Base-by-base conservation (phyloP, 2,888 invertebrate species). In the Eilema griseolum region DNA sequence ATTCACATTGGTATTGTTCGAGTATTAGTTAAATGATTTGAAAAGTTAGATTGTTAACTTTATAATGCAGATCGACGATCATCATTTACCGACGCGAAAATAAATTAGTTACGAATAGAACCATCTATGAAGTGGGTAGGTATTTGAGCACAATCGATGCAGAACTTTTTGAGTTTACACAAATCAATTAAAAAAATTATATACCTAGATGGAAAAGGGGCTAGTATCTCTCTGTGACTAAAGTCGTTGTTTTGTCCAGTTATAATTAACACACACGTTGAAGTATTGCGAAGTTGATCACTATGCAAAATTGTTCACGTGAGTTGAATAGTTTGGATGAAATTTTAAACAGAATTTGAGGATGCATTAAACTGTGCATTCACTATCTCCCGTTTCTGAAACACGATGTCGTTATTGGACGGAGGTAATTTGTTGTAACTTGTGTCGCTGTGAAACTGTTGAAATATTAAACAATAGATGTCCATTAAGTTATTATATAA, bases 401-500 rank as follows among this genome's bases (percentile, higher is more conserved):
- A 79, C 62, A 71, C 72, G 67, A 69, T 72, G 68, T 73, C 71
- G 28, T 31, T 37, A 52, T 65, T 59, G 62, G 41, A 10, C 46
- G 63, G 56, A 28, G n/a, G 61, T 66, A 63, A 69, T 75, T 64
- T 69, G 16, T 20, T 78, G 70, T 73, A 78, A 75, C 70, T 77
- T 66, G 59, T 57, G 66, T 72, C 69, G 28, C 61, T 71, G 68
- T 72, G 63, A 76, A 63, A 71, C 57, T 74, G 74, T 75, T 74
- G 63, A 77, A 72, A 70, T 74, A 71, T 69, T 57, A 72, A 71
- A 78, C 69, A 80, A 82, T 76, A 69, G 70, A 56, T 69, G 68
- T 71, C 68, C 69, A 77, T 81, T 79, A 79, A 75, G 77, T 76
- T 67, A 77, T 77, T 76, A 76, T 60, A 69, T 66, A 71, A 74